Evolutionary conservation across 2,113 vertebrate genomes (phyloP).

Genomic region (Anser cygnoides): DNA sequence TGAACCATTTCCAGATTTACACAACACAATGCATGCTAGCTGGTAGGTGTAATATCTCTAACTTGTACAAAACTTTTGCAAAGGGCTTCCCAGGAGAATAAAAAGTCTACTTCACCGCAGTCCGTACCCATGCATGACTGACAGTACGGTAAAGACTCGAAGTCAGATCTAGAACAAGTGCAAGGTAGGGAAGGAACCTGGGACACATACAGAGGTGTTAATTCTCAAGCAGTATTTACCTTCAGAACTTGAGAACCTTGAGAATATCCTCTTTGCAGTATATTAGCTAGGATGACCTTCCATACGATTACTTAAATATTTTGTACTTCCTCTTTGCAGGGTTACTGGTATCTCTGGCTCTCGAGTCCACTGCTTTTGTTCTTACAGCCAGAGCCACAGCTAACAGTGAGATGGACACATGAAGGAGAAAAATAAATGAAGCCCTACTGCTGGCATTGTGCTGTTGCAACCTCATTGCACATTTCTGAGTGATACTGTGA

Average conservation of each 20-base stretch:
- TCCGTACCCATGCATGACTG: fast-evolving
- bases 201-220: background rate
- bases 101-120: background rate
- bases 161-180: background rate
- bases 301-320: fast-evolving
- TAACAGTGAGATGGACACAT: background rate
- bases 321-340: background rate
- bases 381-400: background rate
- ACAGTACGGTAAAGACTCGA: background rate
- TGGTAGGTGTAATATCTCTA: background rate
- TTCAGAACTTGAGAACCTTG: background rate
- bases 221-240: background rate
- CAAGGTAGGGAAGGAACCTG: background rate
- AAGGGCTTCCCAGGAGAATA: background rate
- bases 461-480: background rate
- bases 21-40: background rate
- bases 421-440: background rate
- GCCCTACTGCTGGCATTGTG: background rate
- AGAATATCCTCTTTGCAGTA: background rate
- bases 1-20: background rate
- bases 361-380: background rate
- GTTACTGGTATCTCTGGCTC: background rate
- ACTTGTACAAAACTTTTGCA: background rate
- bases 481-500: background rate
- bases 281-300: background rate